phyloP scores from a whole-genome alignment of 2,113 vertebrate genomes.

The Shinisaurus crocodilurus region DNA sequence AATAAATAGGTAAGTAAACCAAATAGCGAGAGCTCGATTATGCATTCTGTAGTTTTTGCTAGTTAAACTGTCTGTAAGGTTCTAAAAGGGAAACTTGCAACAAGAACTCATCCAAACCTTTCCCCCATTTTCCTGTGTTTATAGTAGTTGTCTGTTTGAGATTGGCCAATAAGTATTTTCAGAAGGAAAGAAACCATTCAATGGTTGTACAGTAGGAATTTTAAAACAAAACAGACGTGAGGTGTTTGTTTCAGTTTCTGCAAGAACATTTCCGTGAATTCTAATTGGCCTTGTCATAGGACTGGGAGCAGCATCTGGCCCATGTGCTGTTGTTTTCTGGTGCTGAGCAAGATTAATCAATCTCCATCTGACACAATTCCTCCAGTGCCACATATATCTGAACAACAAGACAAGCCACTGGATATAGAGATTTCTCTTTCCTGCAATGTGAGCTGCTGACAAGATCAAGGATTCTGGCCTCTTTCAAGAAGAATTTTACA shows the following conservation, averaged over 20 bases:
- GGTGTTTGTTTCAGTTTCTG: neutral
- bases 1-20: neutral
- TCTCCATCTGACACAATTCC: neutral
- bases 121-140: neutral
- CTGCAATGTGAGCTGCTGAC: neutral
- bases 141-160: neutral
- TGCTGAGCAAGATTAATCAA: conserved; percentile 25
- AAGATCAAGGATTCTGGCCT: neutral
- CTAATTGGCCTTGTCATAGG: neutral
- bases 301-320: neutral
- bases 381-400: neutral
- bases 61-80: neutral
- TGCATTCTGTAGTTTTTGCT: neutral
- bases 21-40: neutral
- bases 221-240: neutral
- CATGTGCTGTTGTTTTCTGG: neutral
- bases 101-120: neutral
- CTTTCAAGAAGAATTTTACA: conserved; percentile 9
- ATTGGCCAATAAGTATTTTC: neutral
- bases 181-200: neutral
- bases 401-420: neutral
- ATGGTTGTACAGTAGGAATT: neutral
- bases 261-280: neutral
- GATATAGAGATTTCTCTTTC: conserved; percentile 6
- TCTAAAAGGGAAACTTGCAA: neutral